Percentiles rank a stretch among this genome's conserved stretches.
phyloP scores from a whole-genome alignment of 2,888 invertebrate genomes.

The Lepetodrilus schrolli region DNA sequence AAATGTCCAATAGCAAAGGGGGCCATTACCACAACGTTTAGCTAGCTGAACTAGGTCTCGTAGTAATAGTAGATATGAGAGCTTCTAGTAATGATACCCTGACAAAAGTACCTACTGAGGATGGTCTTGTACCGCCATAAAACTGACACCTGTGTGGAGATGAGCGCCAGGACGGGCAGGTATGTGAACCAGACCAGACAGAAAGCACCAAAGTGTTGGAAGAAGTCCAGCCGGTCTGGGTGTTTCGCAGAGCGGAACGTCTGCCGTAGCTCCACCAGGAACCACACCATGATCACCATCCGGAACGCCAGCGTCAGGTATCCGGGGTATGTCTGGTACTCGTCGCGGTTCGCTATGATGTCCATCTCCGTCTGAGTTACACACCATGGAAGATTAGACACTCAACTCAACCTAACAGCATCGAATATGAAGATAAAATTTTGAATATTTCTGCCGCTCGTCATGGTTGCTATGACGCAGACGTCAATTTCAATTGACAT shows the following conservation, averaged over 20 bases:
- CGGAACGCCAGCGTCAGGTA: slow-evolving; percentile 93
- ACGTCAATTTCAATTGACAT: no score
- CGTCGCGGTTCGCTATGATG: slow-evolving; percentile 95
- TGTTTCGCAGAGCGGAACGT: slow-evolving; percentile 87
- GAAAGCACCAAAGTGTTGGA: slow-evolving; percentile 96
- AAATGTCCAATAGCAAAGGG: no score
- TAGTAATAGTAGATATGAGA: no score
- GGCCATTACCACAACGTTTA: no score
- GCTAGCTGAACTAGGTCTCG: no score
- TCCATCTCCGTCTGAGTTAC: slow-evolving; percentile 92
- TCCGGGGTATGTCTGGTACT: slow-evolving; percentile 98
- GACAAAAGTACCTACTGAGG: slow-evolving; percentile 85
- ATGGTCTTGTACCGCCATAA: slow-evolving; percentile 96
- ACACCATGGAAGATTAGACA: no score
- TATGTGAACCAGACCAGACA: slow-evolving; percentile 99
- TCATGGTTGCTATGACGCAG: no score
- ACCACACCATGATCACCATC: slow-evolving; percentile 91
- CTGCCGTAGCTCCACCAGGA: slow-evolving; percentile 83
- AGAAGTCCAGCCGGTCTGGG: slow-evolving; percentile 90
- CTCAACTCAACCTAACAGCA: no score
- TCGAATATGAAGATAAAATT: no score
- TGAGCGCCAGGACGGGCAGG: slow-evolving; percentile 92
- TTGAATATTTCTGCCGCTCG: no score
- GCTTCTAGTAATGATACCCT: no score
- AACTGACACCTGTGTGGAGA: slow-evolving; percentile 93